Evolutionary conservation across 2,797 vertebrate genomes (phyloP).

Genomic region (Ambastaia sidthimunki): DNA sequence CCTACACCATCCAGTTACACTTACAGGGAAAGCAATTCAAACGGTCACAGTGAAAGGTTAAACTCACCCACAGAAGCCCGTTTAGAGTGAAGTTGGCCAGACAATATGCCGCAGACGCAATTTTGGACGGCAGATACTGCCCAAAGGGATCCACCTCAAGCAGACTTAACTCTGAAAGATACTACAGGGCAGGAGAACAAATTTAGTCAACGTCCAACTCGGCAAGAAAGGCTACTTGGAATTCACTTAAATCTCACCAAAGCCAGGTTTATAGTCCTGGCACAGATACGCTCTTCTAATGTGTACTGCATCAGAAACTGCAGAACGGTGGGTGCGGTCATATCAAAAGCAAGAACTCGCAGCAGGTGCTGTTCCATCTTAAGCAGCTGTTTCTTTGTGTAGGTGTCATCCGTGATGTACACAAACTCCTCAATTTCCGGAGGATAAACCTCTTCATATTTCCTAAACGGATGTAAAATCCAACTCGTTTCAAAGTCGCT

Average conservation of each 20-base stretch:
- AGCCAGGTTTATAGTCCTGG: constrained; percentile 83
- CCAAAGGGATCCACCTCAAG: constrained; percentile 87
- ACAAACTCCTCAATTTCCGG: constrained; percentile 90
- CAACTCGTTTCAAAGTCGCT: too few relatives aligned
- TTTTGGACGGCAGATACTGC: constrained; percentile 84
- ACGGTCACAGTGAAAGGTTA: too few relatives aligned
- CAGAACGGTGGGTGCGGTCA: constrained; percentile 85
- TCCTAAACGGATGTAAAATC: constrained; percentile 70
- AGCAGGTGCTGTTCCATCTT: constrained; percentile 88
- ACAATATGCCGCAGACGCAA: constrained; percentile 89
- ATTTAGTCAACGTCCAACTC: background rate
- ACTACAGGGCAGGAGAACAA: constrained; percentile 72
- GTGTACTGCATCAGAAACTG: constrained; percentile 89
- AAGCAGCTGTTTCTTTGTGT: constrained; percentile 85
- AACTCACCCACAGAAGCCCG: constrained; percentile 86
- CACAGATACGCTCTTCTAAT: constrained; percentile 72
- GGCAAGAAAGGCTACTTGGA: background rate
- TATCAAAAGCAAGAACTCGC: constrained; percentile 83
- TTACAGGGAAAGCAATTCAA: too few relatives aligned
- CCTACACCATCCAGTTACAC: too few relatives aligned
- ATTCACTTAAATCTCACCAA: constrained; percentile 74
- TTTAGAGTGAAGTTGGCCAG: constrained; percentile 88
- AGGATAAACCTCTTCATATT: constrained; percentile 91
- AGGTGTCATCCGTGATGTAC: constrained; percentile 90
- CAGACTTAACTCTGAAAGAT: constrained; percentile 89